Conservation (phyloP, 2,797 vertebrate genomes). For the Anabacerthia variegaticeps region DNA sequence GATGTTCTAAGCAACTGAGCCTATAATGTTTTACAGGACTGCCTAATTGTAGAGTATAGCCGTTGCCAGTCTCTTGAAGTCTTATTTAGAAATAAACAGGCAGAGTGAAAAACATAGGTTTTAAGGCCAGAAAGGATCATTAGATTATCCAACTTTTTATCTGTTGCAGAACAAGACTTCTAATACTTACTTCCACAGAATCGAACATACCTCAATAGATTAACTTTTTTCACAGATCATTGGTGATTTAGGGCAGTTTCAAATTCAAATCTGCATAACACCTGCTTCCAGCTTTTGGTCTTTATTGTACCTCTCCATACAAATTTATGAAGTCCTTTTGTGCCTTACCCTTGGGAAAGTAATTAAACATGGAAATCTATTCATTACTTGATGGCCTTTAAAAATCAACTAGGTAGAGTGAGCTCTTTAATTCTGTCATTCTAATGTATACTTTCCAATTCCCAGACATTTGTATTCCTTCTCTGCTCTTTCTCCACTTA, state of each 20-base stretch:
- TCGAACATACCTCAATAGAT: background rate
- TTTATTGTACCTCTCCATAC: background rate
- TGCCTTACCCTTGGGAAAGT: constrained; percentile 49
- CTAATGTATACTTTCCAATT: background rate
- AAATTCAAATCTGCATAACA: constrained; percentile 20
- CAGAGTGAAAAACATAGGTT: background rate
- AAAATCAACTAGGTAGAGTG: background rate
- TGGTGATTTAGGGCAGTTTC: background rate
- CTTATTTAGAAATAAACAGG: background rate
- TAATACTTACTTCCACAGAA: background rate
- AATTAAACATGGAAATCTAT: constrained; percentile 57
- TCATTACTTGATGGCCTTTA: constrained; percentile 38
- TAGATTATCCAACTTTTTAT: background rate
- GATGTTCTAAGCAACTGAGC: background rate
- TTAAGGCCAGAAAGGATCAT: background rate
- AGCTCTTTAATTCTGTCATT: background rate
- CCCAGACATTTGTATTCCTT: background rate
- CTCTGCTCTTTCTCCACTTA: background rate
- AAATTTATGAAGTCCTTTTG: constrained; percentile 56
- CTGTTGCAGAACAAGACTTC: background rate
- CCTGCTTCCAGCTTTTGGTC: constrained; percentile 11
- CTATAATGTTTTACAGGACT: background rate
- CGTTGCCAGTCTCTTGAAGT: background rate
- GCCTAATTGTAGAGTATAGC: background rate
- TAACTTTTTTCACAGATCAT: background rate